Percentiles rank a stretch among this genome's conserved stretches.
These are phyloP conservation scores for Anolis carolinensis DNA, from an alignment of 2,113 vertebrate species.

Conservation along the genomic window DNA sequence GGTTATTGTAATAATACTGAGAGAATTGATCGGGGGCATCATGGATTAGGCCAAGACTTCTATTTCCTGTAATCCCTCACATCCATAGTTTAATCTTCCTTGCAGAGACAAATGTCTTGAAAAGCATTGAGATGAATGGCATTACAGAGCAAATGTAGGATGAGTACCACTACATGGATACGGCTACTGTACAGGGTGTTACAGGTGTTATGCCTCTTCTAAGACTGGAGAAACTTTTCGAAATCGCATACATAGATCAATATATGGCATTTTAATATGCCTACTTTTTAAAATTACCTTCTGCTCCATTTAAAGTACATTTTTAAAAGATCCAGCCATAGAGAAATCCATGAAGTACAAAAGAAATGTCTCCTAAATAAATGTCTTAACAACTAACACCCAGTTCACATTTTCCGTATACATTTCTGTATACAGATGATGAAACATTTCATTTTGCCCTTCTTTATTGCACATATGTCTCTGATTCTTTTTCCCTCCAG, in stretches of 20 bases:
- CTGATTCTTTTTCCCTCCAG: neutral
- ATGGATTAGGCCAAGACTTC: too few relatives aligned
- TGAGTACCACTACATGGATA: neutral
- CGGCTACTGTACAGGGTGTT: neutral
- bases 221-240: too few relatives aligned
- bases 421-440: neutral
- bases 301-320: neutral
- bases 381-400: neutral
- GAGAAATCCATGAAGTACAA: neutral
- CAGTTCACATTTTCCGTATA: neutral
- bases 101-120: neutral
- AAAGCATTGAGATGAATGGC: neutral
- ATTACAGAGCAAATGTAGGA: neutral
- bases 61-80: too few relatives aligned
- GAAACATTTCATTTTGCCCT: neutral
- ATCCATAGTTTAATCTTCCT: neutral
- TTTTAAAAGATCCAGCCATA: too few relatives aligned
- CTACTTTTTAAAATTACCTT: neutral
- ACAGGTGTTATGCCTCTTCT: neutral
- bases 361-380: neutral
- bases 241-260: neutral
- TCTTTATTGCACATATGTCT: neutral
- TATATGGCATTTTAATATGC: neutral
- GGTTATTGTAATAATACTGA: too few relatives aligned
- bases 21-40: too few relatives aligned